Evolutionary conservation across 2,113 vertebrate genomes (phyloP).

Genomic region (Synchiropus splendidus): DNA sequence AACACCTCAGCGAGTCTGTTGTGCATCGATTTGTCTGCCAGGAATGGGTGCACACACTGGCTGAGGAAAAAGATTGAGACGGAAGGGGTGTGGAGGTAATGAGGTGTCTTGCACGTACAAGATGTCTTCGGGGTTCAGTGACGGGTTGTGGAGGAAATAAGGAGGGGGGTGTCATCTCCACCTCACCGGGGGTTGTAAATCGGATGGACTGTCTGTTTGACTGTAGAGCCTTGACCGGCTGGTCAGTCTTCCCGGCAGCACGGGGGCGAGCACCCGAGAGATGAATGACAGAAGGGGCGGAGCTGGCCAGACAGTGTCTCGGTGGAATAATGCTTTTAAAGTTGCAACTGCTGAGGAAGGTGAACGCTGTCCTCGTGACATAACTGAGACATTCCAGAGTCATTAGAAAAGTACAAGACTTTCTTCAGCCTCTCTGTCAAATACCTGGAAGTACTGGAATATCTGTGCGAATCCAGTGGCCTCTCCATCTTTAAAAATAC

Average conservation of each 20-base stretch:
- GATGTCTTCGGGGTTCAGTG: conserved; percentile 9
- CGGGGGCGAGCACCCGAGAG: conserved; percentile 19
- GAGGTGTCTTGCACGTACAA: conserved; percentile 8
- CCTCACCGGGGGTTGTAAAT: conserved; percentile 12
- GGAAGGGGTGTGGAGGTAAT: conserved; percentile 23
- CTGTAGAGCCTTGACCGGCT: conserved; percentile 20
- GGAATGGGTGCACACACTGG: too few relatives aligned
- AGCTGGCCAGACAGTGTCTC: conserved; percentile 36
- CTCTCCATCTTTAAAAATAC: conserved; percentile 1
- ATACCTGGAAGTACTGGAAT: conserved; percentile 16
- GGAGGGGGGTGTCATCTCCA: conserved; percentile 14
- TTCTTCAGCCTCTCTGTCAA: conserved; percentile 3
- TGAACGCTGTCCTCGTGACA: conserved; percentile 6
- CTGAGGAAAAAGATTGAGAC: too few relatives aligned
- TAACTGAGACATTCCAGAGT: conserved; percentile 11
- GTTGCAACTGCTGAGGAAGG: neutral
- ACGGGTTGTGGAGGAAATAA: conserved; percentile 1
- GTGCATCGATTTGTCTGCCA: too few relatives aligned
- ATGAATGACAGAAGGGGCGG: conserved; percentile 36
- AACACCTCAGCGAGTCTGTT: too few relatives aligned
- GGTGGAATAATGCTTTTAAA: too few relatives aligned
- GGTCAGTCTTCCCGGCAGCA: conserved; percentile 40
- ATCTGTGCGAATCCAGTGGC: conserved; percentile 3
- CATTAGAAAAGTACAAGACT: neutral
- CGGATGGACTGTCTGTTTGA: conserved; percentile 39